A percentile compares a stretch with the other conserved stretches of the same genome.
phyloP scores from a whole-genome alignment of 2,888 invertebrate genomes.

The Cheiracanthium punctorium region DNA sequence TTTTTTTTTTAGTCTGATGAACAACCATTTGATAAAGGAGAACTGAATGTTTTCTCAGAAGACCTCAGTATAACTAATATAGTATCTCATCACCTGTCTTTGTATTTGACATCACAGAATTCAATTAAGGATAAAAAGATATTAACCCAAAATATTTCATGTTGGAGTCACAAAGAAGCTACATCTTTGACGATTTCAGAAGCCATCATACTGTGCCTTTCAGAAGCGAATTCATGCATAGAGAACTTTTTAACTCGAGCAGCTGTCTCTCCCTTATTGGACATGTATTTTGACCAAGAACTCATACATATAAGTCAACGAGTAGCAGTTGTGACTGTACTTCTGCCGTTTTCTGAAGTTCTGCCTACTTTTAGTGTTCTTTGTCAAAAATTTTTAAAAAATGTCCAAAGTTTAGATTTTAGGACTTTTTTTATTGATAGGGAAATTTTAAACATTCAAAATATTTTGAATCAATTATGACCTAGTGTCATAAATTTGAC shows the following conservation, averaged over 20 bases:
- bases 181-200: not conserved
- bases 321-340: not conserved
- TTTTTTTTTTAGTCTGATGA: conserved; percentile 76
- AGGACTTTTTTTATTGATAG: not conserved
- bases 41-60: conserved; percentile 81
- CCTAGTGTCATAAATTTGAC: too few species aligned
- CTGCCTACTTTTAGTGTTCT: not conserved
- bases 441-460: not conserved
- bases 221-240: not conserved
- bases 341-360: not conserved
- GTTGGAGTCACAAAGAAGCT: not conserved
- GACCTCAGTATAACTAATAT: conserved; percentile 75
- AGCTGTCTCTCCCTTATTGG: conserved; percentile 1
- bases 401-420: not conserved
- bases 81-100: conserved; percentile 51
- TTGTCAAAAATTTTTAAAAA: not conserved
- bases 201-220: not conserved
- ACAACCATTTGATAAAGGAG: conserved; percentile 82
- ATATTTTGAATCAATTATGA: not conserved
- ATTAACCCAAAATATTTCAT: not conserved
- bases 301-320: conserved; percentile 29
- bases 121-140: not conserved
- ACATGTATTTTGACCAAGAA: conserved; percentile 22
- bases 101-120: not conserved
- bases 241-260: not conserved